These are phyloP conservation scores for Cuniculus paca DNA, from an alignment of 2,797 vertebrate genomes.

Conservation along the genomic window DNA sequence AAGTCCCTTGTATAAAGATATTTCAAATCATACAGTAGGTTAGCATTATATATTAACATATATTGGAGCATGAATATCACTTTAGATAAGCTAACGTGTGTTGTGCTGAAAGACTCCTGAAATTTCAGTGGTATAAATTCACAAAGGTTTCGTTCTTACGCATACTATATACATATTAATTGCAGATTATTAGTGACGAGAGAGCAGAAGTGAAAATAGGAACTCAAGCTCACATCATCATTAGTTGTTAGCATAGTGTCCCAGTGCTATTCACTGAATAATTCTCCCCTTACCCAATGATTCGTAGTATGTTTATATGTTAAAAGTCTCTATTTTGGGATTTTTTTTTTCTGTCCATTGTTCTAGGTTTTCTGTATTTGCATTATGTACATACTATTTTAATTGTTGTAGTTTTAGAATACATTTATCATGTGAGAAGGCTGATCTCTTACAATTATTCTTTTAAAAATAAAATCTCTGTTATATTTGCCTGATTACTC, in stretches of 20 bases:
- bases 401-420: background rate
- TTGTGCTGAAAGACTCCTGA: background rate
- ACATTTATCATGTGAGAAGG: background rate
- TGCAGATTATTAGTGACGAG: background rate
- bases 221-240: background rate
- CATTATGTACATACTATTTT: background rate
- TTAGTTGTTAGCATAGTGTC: background rate
- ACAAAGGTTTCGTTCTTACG: background rate
- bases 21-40: background rate
- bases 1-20: background rate
- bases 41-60: background rate
- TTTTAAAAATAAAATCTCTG: background rate
- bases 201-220: background rate
- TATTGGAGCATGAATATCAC: background rate
- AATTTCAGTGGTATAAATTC: background rate
- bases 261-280: background rate
- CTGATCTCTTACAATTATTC: background rate
- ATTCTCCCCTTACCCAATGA: background rate
- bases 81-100: background rate
- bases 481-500: background rate
- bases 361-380: conserved; percentile 32
- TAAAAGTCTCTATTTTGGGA: background rate
- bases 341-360: background rate
- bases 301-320: background rate
- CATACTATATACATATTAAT: background rate